Evolutionary conservation across 2,888 invertebrate genomes (phyloP), one percentile per base, ranked within the genome.

Genomic region (Steinernema carpocapsae): DNA sequence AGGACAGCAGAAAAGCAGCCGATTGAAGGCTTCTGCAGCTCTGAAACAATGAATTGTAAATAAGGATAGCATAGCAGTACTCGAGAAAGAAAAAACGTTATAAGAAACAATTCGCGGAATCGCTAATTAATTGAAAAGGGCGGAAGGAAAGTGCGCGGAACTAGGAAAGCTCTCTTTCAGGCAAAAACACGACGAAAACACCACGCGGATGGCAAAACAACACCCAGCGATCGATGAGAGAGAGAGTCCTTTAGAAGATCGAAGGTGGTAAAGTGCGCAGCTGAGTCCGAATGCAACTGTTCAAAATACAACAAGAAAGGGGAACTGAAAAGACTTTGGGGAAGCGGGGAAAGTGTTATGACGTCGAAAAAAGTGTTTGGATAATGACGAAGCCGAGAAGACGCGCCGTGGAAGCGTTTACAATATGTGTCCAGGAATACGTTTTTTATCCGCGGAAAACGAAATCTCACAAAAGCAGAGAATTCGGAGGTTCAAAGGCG

Each of bases 1-100:
- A 79, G 97, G 95, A 88, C 94, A 93, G 87, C 93, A 92, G 91
- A 97, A 99, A 87, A 97, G 91, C 80, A 97, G 92, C 91, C 95
- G 93, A 90, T 94, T 94, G 90, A 99, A 95, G 84, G 95, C 93
- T 90, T 94, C 93, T 87, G 94, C 93, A 80, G 97, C 93, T 94
- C 97, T 97, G 87, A 48, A 87, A 87, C 48, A 92, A 91, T 80
- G 19, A 77, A n/a, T 32, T 48, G 14, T 1, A 14, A 17, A 56
- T n/a, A 14, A 4, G 7, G 2, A 0, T 46, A 22, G n/a, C 19
- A n/a, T 24, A 52, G n/a, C n/a, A n/a, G n/a, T n/a, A 32, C 10
- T 32, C 17, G 32, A 17, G 71, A 43, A 42, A 37, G 10, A 4
- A 1, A 10, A 37, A 43, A 42, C 6, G 42, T 37, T 32, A 64